Conservation (phyloP, 2,797 vertebrate species). For the Hoplostethus mediterraneus region DNA sequence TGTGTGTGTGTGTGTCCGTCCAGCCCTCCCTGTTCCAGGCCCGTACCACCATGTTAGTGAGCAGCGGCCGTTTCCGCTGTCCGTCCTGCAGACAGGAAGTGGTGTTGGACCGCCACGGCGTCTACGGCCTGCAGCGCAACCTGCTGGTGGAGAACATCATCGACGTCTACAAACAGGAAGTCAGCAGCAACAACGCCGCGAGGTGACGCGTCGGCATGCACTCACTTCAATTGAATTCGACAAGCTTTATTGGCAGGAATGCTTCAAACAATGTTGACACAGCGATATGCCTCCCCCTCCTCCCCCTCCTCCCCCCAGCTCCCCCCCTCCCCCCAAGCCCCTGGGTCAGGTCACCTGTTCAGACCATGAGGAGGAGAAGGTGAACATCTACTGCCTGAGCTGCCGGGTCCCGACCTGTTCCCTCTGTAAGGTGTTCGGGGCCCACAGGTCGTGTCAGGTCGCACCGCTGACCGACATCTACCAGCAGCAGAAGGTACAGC, state of each 20-base stretch:
- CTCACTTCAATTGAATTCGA: too few species aligned
- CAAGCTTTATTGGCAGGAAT: too few species aligned
- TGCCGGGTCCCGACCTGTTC: conserved; percentile 86
- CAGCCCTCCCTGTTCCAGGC: conserved; percentile 85
- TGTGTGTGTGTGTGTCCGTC: conserved; percentile 4
- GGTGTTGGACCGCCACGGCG: conserved; percentile 86
- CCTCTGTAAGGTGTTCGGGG: conserved; percentile 89
- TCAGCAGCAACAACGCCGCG: conserved; percentile 44
- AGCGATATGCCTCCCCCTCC: neutral
- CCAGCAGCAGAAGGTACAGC: conserved; percentile 82
- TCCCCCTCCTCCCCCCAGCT: conserved; percentile 32
- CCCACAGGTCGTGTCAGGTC: conserved; percentile 83
- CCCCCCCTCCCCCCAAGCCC: conserved; percentile 58
- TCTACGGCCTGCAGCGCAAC: conserved; percentile 87
- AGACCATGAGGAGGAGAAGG: conserved; percentile 84
- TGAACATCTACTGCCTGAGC: conserved; percentile 88
- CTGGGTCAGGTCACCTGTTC: conserved; percentile 72
- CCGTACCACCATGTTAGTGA: conserved; percentile 80
- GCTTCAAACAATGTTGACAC: too few species aligned
- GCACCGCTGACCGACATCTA: conserved; percentile 81
- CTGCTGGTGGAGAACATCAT: conserved; percentile 89
- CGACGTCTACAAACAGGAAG: conserved; percentile 86
- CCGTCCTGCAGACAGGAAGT: conserved; percentile 86
- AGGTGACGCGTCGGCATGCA: conserved; percentile 50
- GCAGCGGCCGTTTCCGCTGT: conserved; percentile 86